Base-by-base conservation (phyloP, 2,888 invertebrate genomes). In the Tinea trinotella region DNA sequence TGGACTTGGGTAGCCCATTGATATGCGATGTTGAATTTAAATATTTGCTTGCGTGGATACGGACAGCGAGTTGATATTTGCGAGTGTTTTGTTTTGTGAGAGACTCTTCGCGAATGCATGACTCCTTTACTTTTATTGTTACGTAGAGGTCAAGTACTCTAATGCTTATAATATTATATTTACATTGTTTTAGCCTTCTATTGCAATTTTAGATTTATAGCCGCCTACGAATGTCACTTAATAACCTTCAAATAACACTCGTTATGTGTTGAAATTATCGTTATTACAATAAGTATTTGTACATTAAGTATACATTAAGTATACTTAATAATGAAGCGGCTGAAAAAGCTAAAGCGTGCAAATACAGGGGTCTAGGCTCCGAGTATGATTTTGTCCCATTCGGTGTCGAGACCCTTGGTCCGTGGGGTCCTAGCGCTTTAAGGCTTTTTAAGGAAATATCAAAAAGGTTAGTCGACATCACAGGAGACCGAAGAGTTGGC, bases 1-100 rank as follows among this genome's bases (percentile, higher is more conserved):
- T 85, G 84, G 83, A 75, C 80, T 81, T 78, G 82, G 84, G 82
- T 75, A 79, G 80, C 78, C 83, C 84, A 85, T 85, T 85, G 84
- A 84, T 85, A 85, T 85, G 83, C 83, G 80, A 78, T 76, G 75
- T 79, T 82, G 81, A 84, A 85, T 84, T 85, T 84, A 84, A 85
- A 85, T 85, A 85, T 84, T 82, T 85, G 79, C 81, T 77, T 35
- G 69, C 60, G 64, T 68, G 72, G 76, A 76, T 75, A 74, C 76
- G 74, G 50, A 19, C 46, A 17, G 76, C 72, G 72, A 71, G 71
- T 76, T 71, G 78, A 77, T 78, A 74, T 71, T 65, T 46, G 40
- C 46, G 73, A 65, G 70, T 71, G 74, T 81, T 81, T 75, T 71
- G 70, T 75, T 79, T 73, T 71, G 67, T 70, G 71, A 60, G 59